phyloP scores from a whole-genome alignment of 2,113 vertebrate genomes.

The Phodopus roborovskii region DNA sequence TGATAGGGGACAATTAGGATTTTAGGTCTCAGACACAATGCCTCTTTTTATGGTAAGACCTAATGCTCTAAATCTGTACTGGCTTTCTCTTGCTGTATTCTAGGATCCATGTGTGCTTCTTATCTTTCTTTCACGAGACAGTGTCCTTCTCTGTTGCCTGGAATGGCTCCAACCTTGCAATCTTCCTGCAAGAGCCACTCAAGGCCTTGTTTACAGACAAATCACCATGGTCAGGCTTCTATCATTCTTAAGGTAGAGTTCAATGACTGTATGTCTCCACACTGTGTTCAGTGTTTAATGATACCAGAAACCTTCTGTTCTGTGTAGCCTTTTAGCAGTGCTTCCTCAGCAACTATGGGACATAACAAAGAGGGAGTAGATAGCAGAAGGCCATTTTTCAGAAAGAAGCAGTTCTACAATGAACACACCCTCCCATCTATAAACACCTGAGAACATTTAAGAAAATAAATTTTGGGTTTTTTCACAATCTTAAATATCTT shows the following conservation, averaged over 20 bases:
- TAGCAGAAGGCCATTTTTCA: neutral
- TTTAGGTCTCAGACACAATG: neutral
- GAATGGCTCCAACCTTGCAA: neutral
- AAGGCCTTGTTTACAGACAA: neutral
- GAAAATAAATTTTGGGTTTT: neutral
- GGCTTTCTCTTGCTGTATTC: neutral
- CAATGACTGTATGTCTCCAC: accelerated
- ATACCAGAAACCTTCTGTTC: neutral
- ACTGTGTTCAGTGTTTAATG: neutral
- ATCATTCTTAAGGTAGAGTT: neutral
- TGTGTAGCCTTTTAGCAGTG: neutral
- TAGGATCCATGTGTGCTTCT: accelerated
- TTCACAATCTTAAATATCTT: no score
- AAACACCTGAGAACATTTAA: neutral
- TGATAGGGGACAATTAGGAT: neutral
- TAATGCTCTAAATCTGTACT: neutral
- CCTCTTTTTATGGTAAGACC: neutral
- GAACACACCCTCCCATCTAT: accelerated
- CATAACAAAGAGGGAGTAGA: neutral
- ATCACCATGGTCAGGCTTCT: neutral
- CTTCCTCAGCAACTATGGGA: neutral
- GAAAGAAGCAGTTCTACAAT: neutral
- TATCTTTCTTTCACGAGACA: neutral
- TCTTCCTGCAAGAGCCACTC: neutral
- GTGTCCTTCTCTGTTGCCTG: no score